Conservation (phyloP, 2,888 invertebrate genomes). For the Rhagonycha lutea region DNA sequence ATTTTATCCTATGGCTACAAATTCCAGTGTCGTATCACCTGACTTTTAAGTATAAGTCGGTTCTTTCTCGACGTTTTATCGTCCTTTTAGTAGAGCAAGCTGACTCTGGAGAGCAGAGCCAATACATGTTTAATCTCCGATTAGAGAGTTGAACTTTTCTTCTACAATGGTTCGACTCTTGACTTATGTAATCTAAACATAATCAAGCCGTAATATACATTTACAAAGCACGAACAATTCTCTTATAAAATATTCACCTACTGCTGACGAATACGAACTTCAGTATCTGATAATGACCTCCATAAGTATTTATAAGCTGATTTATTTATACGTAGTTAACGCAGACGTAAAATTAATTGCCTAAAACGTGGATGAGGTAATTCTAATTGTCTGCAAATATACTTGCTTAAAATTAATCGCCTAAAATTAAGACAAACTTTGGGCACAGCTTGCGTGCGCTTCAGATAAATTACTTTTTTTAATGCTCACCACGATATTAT, state of each 20-base stretch:
- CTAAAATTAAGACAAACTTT: constrained; percentile 9
- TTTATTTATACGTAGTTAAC: constrained; percentile 18
- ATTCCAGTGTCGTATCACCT: too few species aligned
- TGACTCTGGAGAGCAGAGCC: constrained; percentile 23
- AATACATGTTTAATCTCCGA: constrained; percentile 40
- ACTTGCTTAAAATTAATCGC: constrained; percentile 5
- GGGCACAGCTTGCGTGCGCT: constrained; percentile 5
- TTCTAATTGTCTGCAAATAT: constrained; percentile 11
- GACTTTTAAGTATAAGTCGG: too few species aligned
- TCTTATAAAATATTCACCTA: constrained; percentile 37
- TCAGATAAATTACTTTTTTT: neutral
- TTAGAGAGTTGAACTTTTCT: constrained; percentile 39
- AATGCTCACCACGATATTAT: neutral
- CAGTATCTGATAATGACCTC: constrained; percentile 23
- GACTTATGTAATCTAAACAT: constrained; percentile 43
- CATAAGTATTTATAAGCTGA: constrained; percentile 22
- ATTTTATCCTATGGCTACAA: too few species aligned
- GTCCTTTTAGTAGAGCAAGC: constrained; percentile 32
- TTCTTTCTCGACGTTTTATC: neutral
- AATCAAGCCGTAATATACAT: constrained; percentile 44
- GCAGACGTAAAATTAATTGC: constrained; percentile 20
- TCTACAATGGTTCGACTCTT: constrained; percentile 30
- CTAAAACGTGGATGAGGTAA: constrained; percentile 9
- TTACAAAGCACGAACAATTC: constrained; percentile 41
- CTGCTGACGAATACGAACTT: constrained; percentile 31